A percentile compares a stretch with the other conserved stretches of the same genome.
phyloP scores from a whole-genome alignment of 2,797 vertebrate genomes.

The Centroberyx gerrardi region DNA sequence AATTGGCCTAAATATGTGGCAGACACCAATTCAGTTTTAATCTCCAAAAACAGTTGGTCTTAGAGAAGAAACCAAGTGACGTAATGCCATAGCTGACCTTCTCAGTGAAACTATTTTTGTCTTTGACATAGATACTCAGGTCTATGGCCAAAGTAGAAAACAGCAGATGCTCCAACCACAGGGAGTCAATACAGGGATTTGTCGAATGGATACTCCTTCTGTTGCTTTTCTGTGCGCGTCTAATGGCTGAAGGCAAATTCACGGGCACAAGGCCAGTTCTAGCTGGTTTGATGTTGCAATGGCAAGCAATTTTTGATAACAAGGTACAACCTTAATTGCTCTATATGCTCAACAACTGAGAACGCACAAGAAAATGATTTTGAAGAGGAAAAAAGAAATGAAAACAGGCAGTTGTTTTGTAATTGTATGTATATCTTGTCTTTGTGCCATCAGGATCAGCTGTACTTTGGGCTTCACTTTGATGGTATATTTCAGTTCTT shows the following conservation, averaged over 20 bases:
- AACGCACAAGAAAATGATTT: no score
- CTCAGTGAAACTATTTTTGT: slow-evolving; percentile 83
- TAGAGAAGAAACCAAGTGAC: slow-evolving; percentile 52
- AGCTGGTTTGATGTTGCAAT: slow-evolving; percentile 73
- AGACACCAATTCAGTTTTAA: slow-evolving; percentile 34
- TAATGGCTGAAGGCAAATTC: slow-evolving; percentile 79
- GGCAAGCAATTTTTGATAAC: slow-evolving; percentile 56
- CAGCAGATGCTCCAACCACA: slow-evolving; percentile 84
- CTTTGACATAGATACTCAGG: slow-evolving; percentile 83
- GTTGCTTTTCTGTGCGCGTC: slow-evolving; percentile 78
- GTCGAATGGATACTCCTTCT: slow-evolving; percentile 85
- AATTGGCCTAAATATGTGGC: slow-evolving; percentile 10
- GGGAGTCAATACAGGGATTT: slow-evolving; percentile 85
- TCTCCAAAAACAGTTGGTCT: slow-evolving; percentile 2
- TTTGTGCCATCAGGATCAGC: no score
- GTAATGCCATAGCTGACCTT: slow-evolving; percentile 76
- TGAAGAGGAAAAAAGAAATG: neutral
- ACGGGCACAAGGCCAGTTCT: slow-evolving; percentile 71
- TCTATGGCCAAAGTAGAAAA: slow-evolving; percentile 82
- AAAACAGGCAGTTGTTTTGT: neutral
- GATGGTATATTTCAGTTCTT: no score
- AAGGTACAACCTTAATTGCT: slow-evolving; percentile 38
- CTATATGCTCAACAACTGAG: slow-evolving; percentile 17
- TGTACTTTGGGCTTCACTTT: no score
- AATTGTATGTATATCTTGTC: no score